phyloP scores from a whole-genome alignment of 2,888 invertebrate genomes.

The Hyles lineata region DNA sequence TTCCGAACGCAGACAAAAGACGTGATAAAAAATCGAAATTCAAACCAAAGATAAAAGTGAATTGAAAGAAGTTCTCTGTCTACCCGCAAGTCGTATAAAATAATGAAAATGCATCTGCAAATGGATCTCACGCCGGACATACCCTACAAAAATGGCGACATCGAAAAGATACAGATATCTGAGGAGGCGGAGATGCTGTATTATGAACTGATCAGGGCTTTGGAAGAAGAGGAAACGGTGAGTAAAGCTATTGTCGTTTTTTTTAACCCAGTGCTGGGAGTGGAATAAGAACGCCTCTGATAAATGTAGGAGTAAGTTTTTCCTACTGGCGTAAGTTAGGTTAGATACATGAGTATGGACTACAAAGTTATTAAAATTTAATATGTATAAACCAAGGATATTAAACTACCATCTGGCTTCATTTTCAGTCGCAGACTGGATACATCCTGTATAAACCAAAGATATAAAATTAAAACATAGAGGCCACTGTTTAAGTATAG shows the following conservation, averaged over 20 bases:
- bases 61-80: not conserved
- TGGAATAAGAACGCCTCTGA: not conserved
- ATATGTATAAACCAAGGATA: no score
- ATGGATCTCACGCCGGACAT: conserved; percentile 74
- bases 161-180: conserved; percentile 75
- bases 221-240: conserved; percentile 83
- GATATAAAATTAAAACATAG: no score
- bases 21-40: conserved; percentile 20
- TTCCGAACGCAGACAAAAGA: not conserved
- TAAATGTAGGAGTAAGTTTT: not conserved
- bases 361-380: no score
- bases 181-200: conserved; percentile 82
- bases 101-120: conserved; percentile 77
- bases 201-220: conserved; percentile 77
- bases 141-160: conserved; percentile 63
- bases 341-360: no score
- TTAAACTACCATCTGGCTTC: no score
- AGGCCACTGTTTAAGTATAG: no score
- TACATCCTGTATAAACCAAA: no score
- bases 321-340: no score
- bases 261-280: not conserved
- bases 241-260: conserved; percentile 38
- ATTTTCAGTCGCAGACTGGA: no score
- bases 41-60: conserved; percentile 21
- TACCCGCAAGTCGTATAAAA: conserved; percentile 36